Conservation (phyloP, 2,797 vertebrate genomes). For the Xiphorhynchus erythropygius region DNA sequence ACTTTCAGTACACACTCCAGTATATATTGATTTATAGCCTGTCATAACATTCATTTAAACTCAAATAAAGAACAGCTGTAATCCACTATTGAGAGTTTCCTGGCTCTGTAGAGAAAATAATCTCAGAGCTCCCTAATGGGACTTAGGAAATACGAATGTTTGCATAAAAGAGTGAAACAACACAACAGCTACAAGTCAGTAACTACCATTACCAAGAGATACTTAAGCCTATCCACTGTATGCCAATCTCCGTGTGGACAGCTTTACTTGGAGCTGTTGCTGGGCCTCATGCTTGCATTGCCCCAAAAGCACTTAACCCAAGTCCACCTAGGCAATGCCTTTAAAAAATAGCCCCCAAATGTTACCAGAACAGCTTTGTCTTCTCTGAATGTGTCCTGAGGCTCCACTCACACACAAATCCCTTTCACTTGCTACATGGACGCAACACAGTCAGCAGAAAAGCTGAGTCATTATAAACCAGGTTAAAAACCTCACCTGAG, state of each 20-base stretch:
- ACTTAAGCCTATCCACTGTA: background rate
- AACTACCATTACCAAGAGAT: background rate
- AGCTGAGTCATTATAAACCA: background rate
- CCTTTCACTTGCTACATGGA: background rate
- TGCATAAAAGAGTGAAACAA: background rate
- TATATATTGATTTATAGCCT: background rate
- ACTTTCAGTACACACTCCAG: background rate
- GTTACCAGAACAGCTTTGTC: background rate
- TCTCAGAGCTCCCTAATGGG: background rate
- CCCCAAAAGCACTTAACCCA: background rate
- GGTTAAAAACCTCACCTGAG: background rate
- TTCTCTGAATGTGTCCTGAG: background rate
- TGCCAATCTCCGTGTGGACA: background rate
- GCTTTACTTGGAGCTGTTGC: background rate
- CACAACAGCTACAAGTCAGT: background rate
- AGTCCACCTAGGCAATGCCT: background rate
- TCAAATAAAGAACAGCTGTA: background rate
- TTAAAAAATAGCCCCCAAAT: background rate
- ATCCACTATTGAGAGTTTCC: background rate
- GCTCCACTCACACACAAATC: background rate
- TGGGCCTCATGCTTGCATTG: background rate
- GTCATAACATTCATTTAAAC: background rate
- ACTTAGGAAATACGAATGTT: background rate
- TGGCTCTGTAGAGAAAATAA: background rate
- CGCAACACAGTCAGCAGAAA: background rate